Conservation (phyloP, 2,113 vertebrate species). For the Verasper variegatus region DNA sequence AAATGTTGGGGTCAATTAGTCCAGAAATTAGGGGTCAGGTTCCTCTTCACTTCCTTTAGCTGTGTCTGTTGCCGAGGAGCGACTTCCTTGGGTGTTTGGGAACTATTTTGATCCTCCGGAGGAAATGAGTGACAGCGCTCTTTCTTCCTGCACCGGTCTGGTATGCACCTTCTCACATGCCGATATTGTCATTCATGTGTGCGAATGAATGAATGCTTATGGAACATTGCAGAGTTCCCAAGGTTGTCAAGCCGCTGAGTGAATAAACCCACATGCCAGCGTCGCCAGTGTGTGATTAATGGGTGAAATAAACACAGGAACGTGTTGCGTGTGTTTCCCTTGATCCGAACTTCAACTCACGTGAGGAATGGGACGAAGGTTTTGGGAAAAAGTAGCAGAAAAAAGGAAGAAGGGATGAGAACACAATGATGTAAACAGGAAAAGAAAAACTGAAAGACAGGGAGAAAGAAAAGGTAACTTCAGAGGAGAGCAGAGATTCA, state of each 20-base stretch:
- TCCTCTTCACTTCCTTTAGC: slow-evolving; percentile 45
- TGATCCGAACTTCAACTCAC: not conserved
- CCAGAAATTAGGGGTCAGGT: slow-evolving; percentile 45
- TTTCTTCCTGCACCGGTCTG: slow-evolving; percentile 46
- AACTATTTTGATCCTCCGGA: slow-evolving; percentile 60
- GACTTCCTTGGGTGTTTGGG: slow-evolving; percentile 36
- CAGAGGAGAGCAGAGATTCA: slow-evolving; percentile 11
- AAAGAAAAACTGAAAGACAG: not conserved
- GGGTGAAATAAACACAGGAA: slow-evolving; percentile 16
- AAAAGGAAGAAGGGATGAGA: no score
- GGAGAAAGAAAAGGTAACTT: slow-evolving; percentile 5
- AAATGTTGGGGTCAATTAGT: slow-evolving; percentile 38
- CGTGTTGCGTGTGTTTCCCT: slow-evolving; percentile 3
- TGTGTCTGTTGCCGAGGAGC: slow-evolving; percentile 61
- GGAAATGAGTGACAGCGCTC: slow-evolving; percentile 59
- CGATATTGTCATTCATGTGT: slow-evolving; percentile 42
- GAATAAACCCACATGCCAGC: slow-evolving; percentile 21
- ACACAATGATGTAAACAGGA: not conserved
- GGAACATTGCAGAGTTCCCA: slow-evolving; percentile 47
- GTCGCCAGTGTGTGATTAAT: not conserved
- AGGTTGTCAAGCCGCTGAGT: slow-evolving; percentile 46
- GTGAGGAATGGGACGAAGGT: not conserved
- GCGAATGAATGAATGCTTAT: slow-evolving; percentile 23
- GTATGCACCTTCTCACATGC: slow-evolving; percentile 59
- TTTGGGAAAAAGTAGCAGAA: no score